A percentile compares a stretch with the other conserved stretches of the same genome.
phyloP scores from a whole-genome alignment of 1,140 invertebrate genomes.

The Popillia japonica region DNA sequence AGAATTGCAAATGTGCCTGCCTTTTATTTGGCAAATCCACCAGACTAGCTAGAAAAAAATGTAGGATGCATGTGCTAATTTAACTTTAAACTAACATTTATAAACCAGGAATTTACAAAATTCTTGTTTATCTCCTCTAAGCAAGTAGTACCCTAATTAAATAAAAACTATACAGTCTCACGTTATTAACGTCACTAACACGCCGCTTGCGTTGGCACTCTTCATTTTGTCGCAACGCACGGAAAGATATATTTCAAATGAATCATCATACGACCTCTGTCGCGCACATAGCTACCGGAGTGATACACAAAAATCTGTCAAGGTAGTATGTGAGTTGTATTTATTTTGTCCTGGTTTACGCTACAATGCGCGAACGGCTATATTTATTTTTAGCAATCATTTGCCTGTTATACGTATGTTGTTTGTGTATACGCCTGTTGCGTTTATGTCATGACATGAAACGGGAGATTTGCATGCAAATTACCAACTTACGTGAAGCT shows the following conservation, averaged over 20 bases:
- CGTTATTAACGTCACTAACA: constrained; percentile 17
- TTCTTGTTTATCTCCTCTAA: too few species aligned
- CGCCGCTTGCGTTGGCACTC: not conserved
- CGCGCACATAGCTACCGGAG: not conserved
- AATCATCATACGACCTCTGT: not conserved
- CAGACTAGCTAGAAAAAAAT: too few species aligned
- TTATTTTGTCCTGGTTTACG: not conserved
- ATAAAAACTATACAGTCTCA: not conserved
- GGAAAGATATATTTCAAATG: not conserved
- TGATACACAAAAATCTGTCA: constrained; percentile 2
- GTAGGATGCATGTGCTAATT: too few species aligned
- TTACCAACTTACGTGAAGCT: constrained; percentile 15
- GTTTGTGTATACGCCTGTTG: not conserved
- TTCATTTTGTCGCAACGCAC: not conserved
- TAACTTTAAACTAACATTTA: too few species aligned
- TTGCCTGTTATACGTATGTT: not conserved
- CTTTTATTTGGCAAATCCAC: too few species aligned
- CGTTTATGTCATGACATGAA: not conserved
- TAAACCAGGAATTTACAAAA: too few species aligned
- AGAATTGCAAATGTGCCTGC: too few species aligned
- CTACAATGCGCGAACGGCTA: not conserved
- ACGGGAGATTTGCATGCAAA: constrained; percentile 28
- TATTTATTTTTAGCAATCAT: constrained; percentile 25
- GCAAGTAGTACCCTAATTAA: not conserved
- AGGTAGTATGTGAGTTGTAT: not conserved